Conservation (phyloP, 2,797 vertebrate species). For the Sphenopsis melanotis region DNA sequence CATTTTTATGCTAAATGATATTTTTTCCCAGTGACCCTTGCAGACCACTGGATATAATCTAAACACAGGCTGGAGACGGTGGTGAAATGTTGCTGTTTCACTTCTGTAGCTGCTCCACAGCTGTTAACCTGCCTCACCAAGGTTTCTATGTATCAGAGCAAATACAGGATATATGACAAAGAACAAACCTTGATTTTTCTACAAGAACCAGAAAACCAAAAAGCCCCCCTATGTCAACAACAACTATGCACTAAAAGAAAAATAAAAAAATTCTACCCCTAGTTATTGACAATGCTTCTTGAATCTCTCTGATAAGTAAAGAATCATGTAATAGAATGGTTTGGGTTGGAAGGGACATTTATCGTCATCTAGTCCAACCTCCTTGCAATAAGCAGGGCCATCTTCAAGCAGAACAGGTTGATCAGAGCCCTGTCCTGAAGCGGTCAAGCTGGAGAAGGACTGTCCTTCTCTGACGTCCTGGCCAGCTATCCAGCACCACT, state of each 20-base stretch:
- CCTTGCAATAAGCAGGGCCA: not conserved
- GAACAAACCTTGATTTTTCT: not conserved
- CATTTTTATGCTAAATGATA: not conserved
- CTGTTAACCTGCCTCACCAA: not conserved
- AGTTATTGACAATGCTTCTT: not conserved
- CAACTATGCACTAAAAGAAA: not conserved
- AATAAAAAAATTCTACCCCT: not conserved
- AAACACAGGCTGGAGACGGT: not conserved
- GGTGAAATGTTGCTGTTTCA: not conserved
- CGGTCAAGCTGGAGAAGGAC: too few relatives aligned
- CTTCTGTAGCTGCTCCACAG: not conserved
- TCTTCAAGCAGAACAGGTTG: not conserved
- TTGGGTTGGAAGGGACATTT: not conserved
- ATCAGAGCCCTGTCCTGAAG: rapidly evolving
- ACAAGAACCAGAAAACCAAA: not conserved
- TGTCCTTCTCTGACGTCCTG: too few relatives aligned
- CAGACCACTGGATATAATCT: not conserved
- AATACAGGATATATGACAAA: not conserved
- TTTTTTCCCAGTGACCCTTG: not conserved
- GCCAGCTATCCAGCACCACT: too few relatives aligned
- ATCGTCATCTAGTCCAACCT: not conserved
- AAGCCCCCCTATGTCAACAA: too few relatives aligned
- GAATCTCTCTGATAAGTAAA: not conserved
- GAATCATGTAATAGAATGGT: not conserved
- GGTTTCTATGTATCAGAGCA: not conserved